Evolutionary conservation across 2,113 vertebrate genomes (phyloP).

Genomic region (Platysternon megacephalum): DNA sequence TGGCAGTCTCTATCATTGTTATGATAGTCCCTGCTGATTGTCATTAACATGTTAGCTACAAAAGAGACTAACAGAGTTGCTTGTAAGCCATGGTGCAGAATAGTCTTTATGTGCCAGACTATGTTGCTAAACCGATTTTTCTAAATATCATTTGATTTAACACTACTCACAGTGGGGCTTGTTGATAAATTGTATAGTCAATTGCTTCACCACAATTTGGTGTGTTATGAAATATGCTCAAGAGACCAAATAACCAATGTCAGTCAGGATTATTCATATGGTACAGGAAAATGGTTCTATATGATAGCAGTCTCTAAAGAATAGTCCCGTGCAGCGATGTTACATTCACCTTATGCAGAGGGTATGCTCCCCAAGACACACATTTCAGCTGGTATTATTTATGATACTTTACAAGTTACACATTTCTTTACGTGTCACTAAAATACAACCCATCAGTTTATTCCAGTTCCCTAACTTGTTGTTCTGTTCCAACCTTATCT

Average conservation of each 20-base stretch:
- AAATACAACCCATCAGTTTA: background rate
- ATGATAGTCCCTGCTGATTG: background rate
- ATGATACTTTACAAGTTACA: background rate
- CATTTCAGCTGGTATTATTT: background rate
- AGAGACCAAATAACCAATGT: background rate
- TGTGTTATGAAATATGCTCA: background rate
- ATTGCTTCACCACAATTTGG: background rate
- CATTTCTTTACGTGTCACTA: background rate
- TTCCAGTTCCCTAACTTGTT: background rate
- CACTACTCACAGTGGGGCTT: background rate
- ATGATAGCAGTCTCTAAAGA: background rate
- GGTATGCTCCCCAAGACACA: background rate
- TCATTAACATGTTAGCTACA: background rate
- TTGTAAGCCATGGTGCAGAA: background rate
- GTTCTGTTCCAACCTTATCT: background rate
- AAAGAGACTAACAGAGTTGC: background rate
- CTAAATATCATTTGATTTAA: background rate
- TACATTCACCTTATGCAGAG: background rate
- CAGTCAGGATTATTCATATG: background rate
- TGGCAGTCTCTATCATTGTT: background rate
- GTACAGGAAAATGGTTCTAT: background rate
- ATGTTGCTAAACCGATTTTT: background rate
- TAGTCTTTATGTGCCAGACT: background rate
- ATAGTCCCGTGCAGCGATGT: background rate
- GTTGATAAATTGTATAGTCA: too few species aligned